A percentile compares a stretch with the other conserved stretches of the same genome.
phyloP scores from a whole-genome alignment of 2,797 vertebrate genomes.

The Enteromius unitaeniatus region DNA sequence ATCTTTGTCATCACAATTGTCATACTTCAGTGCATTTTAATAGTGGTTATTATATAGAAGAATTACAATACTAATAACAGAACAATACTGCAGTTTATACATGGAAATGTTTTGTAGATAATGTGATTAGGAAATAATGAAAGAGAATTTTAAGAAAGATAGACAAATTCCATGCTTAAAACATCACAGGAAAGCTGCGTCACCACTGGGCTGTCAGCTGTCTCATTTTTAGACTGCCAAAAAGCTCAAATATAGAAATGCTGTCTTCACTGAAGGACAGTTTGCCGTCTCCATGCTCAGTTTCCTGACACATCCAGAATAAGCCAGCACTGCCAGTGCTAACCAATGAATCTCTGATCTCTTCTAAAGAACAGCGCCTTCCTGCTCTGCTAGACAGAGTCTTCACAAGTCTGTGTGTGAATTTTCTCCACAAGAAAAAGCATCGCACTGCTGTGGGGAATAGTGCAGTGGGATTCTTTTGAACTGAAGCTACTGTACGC shows the following conservation, averaged over 20 bases:
- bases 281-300: conserved; percentile 2
- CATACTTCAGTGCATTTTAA: neutral
- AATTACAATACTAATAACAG: neutral
- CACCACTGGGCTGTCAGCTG: neutral
- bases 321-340: neutral
- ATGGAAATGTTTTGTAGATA: neutral
- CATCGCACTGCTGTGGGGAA: neutral
- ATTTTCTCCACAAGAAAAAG: conserved; percentile 28
- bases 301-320: conserved; percentile 21
- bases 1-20: neutral
- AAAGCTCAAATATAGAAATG: conserved; percentile 3
- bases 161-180: neutral
- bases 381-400: neutral
- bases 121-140: neutral
- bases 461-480: conserved; percentile 11
- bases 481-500: neutral
- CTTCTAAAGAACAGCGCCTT: conserved; percentile 31
- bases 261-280: conserved; percentile 18
- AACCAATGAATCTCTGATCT: conserved; percentile 26
- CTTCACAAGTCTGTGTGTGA: neutral
- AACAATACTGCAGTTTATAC: neutral
- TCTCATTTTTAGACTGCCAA: conserved; percentile 6
- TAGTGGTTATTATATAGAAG: neutral
- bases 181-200: neutral
- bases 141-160: neutral